These are phyloP conservation scores for Dynastes grantii DNA, from an alignment of 2,888 invertebrate genomes.

Conservation along the genomic window DNA sequence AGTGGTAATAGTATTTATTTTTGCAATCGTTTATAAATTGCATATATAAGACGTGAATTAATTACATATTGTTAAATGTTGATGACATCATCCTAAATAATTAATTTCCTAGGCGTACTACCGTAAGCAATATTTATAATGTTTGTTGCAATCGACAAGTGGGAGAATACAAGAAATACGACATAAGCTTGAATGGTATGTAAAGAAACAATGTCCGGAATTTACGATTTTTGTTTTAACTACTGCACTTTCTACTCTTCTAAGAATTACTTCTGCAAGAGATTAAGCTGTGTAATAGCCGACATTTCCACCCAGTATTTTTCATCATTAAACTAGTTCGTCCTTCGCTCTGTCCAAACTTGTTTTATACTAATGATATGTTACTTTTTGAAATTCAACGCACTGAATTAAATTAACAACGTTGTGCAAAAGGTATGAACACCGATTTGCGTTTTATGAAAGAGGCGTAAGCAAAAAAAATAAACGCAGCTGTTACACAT, in stretches of 20 bases:
- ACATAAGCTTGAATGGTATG: neutral
- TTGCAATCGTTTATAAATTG: no score
- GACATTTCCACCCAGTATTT: no score
- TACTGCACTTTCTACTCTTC: slow-evolving; percentile 1
- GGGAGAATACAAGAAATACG: neutral
- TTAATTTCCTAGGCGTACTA: neutral
- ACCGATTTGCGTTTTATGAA: no score
- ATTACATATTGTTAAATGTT: neutral
- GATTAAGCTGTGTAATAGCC: no score
- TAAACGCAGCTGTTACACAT: no score
- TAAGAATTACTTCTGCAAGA: no score
- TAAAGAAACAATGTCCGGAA: neutral
- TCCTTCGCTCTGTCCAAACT: neutral
- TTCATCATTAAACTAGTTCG: no score
- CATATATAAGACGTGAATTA: neutral
- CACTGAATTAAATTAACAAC: no score
- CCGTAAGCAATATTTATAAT: neutral
- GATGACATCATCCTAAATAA: no score
- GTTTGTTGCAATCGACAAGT: neutral
- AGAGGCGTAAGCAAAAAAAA: no score
- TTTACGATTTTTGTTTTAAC: slow-evolving; percentile 8
- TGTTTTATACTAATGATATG: neutral
- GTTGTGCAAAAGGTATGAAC: no score
- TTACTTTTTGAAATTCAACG: no score
- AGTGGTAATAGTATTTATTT: neutral